Evolutionary conservation across 2,888 invertebrate species (phyloP), one percentile per base, ranked within the genome.

Genomic region (Melieria crassipennis): DNA sequence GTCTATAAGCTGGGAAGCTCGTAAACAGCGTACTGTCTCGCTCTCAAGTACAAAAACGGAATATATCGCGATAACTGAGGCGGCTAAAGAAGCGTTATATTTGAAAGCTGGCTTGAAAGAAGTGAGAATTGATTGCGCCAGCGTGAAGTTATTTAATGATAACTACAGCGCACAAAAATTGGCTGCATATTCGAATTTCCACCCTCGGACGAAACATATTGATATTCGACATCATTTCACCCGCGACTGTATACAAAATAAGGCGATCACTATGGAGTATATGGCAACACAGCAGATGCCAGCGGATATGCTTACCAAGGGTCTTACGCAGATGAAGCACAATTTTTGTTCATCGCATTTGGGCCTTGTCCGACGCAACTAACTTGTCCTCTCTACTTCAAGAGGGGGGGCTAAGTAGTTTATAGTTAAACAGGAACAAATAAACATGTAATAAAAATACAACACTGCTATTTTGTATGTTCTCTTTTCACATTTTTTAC

Each of bases 221-320:
- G 75, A 73, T 50, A 71, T 75, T 4, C 63, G 74, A 1, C 71
- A 72, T 47, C 73, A 76, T 48, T 75, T 75, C 30, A 65, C 76
- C 13, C 68, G 67, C 4, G 73, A 77, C 45, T 70, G 69, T 46
- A 62, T 68, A 13, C 62, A 62, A 48, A 68, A 71, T 13, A 48
- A 47, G 4, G 63, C 50, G 7, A 75, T 76, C 5, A 48, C 56
- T 11, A 30, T 76, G 4, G 57, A 73, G 66, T 75, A 75, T 67
- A 62, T 76, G 66, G 63, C 75, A 50, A 74, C 76, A 11, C 64
- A 70, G 5, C 42, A 70, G 9, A 76, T 77, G 76, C 73, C 71
- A 56, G 73, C 76, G 6, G 74, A 76, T 58, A 64, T 76, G 30
- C 56, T 75, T 6, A 77, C 75, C 7, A 76, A 76, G 55, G n/a